These are phyloP conservation scores for Deroptyus accipitrinus DNA, from an alignment of 2,113 vertebrate genomes.

Conservation along the genomic window DNA sequence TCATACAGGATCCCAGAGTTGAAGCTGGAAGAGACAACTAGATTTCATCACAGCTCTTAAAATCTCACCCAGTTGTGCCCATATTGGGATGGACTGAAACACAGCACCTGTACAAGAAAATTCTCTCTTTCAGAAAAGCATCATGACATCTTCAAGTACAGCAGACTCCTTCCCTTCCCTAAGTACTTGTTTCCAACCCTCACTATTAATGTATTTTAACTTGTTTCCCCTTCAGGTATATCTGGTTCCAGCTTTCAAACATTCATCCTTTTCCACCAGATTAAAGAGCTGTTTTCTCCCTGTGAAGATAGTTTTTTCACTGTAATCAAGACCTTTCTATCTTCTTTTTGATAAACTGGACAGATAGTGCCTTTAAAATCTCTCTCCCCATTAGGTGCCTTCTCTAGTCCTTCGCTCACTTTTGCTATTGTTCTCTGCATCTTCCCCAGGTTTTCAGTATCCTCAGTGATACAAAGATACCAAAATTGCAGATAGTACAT, in stretches of 20 bases:
- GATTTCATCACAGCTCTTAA: neutral
- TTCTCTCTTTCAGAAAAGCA: neutral
- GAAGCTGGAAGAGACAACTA: neutral
- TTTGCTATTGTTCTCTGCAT: neutral
- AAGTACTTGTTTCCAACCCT: constrained; percentile 9
- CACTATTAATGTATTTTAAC: neutral
- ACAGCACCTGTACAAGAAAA: neutral
- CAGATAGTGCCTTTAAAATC: neutral
- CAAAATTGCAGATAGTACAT: neutral
- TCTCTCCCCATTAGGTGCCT: neutral
- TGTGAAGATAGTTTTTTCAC: neutral
- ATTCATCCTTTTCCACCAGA: constrained; percentile 6
- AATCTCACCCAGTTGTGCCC: neutral
- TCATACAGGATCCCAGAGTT: neutral
- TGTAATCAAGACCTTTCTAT: constrained; percentile 34
- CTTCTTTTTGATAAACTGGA: constrained; percentile 1
- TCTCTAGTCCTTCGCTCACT: neutral
- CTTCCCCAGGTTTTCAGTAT: neutral
- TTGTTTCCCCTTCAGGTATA: neutral
- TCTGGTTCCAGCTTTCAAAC: constrained; percentile 30
- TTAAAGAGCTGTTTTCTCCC: constrained; percentile 8
- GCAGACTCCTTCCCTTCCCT: neutral
- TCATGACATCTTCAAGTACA: neutral
- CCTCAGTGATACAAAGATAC: rapidly evolving
- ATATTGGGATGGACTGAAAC: neutral